A percentile compares a stretch with the other conserved stretches of the same genome.
Conservation (phyloP, 2,888 invertebrate species). For the Tethea ocularis region DNA sequence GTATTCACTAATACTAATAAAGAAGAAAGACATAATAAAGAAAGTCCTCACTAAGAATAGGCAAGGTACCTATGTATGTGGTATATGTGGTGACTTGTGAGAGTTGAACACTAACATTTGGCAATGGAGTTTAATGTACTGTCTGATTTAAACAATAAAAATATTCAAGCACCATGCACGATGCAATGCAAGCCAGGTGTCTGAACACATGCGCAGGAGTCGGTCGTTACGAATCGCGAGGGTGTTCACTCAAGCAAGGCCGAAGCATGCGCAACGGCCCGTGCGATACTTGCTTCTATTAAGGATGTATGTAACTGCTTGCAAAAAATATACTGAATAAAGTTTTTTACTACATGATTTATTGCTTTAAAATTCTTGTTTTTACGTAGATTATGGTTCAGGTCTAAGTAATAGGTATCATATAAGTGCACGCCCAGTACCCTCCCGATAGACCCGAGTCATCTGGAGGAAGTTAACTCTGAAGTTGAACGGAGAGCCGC, state of each 20-base stretch:
- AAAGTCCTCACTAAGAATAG: too few species aligned
- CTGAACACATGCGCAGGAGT: background rate
- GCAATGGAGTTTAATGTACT: background rate
- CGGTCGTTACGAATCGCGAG: slow-evolving; percentile 39
- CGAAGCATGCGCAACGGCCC: slow-evolving; percentile 45
- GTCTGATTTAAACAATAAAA: slow-evolving; percentile 6
- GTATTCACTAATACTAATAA: too few species aligned
- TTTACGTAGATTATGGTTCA: background rate
- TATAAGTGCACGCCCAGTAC: too few species aligned
- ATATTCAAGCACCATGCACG: background rate
- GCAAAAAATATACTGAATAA: background rate
- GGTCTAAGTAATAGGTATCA: too few species aligned
- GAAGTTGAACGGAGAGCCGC: too few species aligned
- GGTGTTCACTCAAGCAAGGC: slow-evolving; percentile 48
- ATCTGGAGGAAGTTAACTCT: too few species aligned
- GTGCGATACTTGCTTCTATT: slow-evolving; percentile 42
- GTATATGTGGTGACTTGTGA: too few species aligned
- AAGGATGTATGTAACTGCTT: background rate
- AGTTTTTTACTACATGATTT: too few species aligned
- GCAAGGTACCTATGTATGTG: too few species aligned
- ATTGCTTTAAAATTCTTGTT: background rate
- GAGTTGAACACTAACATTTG: too few species aligned
- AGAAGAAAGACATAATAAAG: too few species aligned
- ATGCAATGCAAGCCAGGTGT: background rate
- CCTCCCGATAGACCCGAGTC: too few species aligned